Base-by-base conservation (phyloP, 2,113 vertebrate species). In the Cyprichromis sp. region DNA sequence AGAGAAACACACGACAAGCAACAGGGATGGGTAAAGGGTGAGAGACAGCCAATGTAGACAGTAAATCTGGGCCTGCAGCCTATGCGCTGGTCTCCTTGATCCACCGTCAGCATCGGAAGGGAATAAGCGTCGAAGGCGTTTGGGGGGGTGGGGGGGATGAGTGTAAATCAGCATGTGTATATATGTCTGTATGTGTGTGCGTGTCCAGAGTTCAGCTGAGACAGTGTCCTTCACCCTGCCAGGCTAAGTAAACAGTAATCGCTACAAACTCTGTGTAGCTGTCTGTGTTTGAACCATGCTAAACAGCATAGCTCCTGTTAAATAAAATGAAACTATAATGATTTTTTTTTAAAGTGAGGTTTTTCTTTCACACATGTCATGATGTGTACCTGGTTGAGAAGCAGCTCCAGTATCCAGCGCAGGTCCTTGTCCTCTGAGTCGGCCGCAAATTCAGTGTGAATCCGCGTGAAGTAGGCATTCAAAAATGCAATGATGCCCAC, bases 401-500 rank as follows among this genome's bases (percentile, higher is more conserved):
- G 94, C 66, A 98, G 92, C 88, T 98, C 97, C 88, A 99, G 90
- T 84, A 99, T 97, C 98, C 98, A 99, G 76, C 94, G 96, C 6
- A 99, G 92, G 93, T 98, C 95, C 9, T 95, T 87, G 80, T 95
- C 84, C 17, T 97, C 96, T 14, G 94, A 80, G 86, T 90, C 90
- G 59, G 93, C 95, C 54, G 90, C 96, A 83, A 80, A 85, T 61
- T 91, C 85, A 6, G 87, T 57, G 40, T 81, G 82, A 81, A 96
- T 96, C 26, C 96, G 96, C 87, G 93, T 97, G 87, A 98, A 96
- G 86, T 97, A 96, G 84, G 96, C 97, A 89, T 97, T 98, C 89
- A 99, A 94, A 96, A 99, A 98, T 86, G 95, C 96, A 93, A 99
- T 76, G 31, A 99, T 94, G 87, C 97, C 97, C 91, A 97, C 96